These are phyloP conservation scores for Diadumene lineata DNA, from an alignment of 92 coral and sea anemone genomes.

Conservation along the genomic window DNA sequence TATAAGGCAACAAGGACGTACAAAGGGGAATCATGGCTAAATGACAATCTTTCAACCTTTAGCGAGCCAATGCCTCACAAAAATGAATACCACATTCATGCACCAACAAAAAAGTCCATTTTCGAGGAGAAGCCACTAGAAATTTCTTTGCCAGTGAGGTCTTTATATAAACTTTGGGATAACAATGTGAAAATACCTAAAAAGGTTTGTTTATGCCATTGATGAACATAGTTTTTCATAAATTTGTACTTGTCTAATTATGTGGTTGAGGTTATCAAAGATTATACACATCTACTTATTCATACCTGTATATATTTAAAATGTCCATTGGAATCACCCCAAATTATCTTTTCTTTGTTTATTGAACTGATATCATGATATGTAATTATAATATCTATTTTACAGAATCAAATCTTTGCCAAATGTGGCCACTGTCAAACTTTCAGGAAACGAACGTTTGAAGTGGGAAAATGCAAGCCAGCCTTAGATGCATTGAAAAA, in stretches of 20 bases:
- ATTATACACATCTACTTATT: too few species aligned
- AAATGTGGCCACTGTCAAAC: neutral
- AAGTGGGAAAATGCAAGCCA: neutral
- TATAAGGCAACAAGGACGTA: neutral
- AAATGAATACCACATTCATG: slow-evolving; percentile 14
- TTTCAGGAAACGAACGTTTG: neutral
- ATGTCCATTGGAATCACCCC: neutral
- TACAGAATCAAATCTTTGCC: neutral
- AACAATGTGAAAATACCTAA: neutral
- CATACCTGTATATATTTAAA: neutral
- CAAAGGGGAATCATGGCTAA: slow-evolving; percentile 2
- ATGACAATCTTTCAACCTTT: neutral
- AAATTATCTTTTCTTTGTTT: neutral
- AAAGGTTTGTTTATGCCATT: neutral
- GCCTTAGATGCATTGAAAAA: slow-evolving; percentile 2
- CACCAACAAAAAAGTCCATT: slow-evolving; percentile 7
- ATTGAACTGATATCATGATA: neutral
- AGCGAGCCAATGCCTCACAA: slow-evolving; percentile 33
- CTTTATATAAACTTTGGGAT: neutral
- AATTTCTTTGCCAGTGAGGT: neutral
- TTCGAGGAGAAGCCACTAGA: slow-evolving; percentile 6
- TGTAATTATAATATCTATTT: neutral
- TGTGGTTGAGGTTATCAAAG: neutral
- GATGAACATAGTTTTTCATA: neutral
- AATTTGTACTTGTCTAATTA: neutral